Base-by-base conservation (phyloP, 2,888 invertebrate genomes). In the Spialia ferax region DNA sequence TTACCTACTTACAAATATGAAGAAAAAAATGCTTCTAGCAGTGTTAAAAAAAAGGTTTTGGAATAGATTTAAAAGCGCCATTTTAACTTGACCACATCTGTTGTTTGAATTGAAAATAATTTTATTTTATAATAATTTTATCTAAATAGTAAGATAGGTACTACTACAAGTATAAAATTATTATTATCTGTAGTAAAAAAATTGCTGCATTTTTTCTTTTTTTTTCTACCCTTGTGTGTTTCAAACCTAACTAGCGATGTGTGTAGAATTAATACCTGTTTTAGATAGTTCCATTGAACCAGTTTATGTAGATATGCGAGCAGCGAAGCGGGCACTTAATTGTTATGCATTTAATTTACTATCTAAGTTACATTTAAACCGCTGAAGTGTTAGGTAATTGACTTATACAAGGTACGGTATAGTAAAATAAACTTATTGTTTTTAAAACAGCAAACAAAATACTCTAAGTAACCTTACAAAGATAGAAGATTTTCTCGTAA, bases 311-410 rank as follows among this genome's bases (percentile, higher is more conserved):
- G 52, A 62, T 42, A 59, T 35, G 48, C 48, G 52, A 18, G 15
- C 15, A 54, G 18, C 54, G 62, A 35, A 54, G 50, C 62, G 50
- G 52, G 18, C 52, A 50, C 45, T 50, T 62, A 52, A 62, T 62
- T 62, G 62, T 62, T 62, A 50, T 38, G 22, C 62, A 26, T 23
- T 54, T 63, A 38, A 54, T 63, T 52, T 63, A 38, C 18, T 54
- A 63, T 63, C 35, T 54, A 54, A 62, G 54, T 62, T 52, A 52
- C 23, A 38, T 38, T 63, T 52, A 23, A 63, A 38, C 22, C 52
- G 23, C 15, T 54, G 52, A 38, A 63, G 52, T 54, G 62, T 38
- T 54, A 54, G 52, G 50, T 10, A 38, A 45, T 32, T 60, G 42
- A 48, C 6, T 60, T n/a, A 22, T 15, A 54, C n/a, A 6, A 13